A percentile compares a stretch with the other conserved stretches of the same genome.
Conservation (phyloP, 1,140 invertebrate genomes). For the Euwallacea similis region DNA sequence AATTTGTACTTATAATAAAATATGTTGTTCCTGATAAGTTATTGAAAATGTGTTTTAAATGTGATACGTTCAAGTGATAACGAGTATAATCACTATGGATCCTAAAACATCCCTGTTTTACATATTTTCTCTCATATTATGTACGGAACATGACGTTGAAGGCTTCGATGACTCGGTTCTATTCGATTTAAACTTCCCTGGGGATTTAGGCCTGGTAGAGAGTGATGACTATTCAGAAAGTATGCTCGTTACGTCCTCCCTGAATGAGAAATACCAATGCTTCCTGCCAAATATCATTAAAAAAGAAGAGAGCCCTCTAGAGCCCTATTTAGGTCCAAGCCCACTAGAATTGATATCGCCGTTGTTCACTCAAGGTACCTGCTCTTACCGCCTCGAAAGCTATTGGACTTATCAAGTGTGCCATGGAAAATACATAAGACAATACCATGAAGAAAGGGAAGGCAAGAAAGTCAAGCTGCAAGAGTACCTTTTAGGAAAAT, state of each 20-base stretch:
- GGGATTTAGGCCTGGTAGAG: constrained; percentile 58
- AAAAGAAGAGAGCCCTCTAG: constrained; percentile 59
- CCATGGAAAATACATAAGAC: constrained; percentile 85
- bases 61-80: background rate
- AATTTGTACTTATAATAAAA: background rate
- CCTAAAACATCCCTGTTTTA: background rate
- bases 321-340: constrained; percentile 69
- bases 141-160: constrained; percentile 60
- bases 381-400: constrained; percentile 86
- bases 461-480: constrained; percentile 78
- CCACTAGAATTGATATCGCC: constrained; percentile 76
- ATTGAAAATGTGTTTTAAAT: background rate
- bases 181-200: constrained; percentile 80
- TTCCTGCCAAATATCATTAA: constrained; percentile 68
- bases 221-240: constrained; percentile 57
- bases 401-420: constrained; percentile 99
- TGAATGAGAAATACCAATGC: constrained; percentile 75
- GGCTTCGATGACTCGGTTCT: constrained; percentile 81
- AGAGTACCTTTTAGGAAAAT: constrained; percentile 80
- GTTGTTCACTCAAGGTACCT: constrained; percentile 71
- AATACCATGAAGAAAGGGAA: constrained; percentile 95
- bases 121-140: constrained; percentile 1
- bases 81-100: background rate
- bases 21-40: background rate
- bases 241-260: constrained; percentile 63